These are phyloP conservation scores for Vipera latastei DNA, from an alignment of 2,797 vertebrate species.

Conservation along the genomic window DNA sequence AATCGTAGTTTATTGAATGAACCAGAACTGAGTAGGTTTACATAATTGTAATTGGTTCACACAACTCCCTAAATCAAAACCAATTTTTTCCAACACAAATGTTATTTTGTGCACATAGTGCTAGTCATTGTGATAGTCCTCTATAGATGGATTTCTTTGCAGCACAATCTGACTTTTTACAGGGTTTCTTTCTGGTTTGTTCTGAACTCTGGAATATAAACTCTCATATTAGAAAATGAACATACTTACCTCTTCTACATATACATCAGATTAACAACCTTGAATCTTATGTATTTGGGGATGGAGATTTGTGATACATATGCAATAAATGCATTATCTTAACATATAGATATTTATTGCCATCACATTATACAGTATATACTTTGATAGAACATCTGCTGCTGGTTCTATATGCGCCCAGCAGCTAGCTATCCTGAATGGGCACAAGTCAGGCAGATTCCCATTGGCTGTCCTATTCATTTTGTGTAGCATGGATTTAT, in stretches of 20 bases:
- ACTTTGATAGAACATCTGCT: not conserved
- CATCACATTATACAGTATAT: not conserved
- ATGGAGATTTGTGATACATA: not conserved
- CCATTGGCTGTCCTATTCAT: not conserved
- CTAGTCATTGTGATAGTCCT: conserved; percentile 40
- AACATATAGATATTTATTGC: not conserved
- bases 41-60: not conserved
- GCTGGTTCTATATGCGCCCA: not conserved
- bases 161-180: not conserved
- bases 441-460: not conserved
- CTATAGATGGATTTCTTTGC: conserved; percentile 53
- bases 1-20: not conserved
- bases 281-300: not conserved
- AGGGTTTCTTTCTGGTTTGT: not conserved
- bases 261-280: not conserved
- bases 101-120: not conserved
- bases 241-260: not conserved
- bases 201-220: conserved; percentile 7
- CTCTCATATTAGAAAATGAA: not conserved
- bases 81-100: conserved; percentile 29
- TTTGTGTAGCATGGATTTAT: not conserved
- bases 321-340: not conserved
- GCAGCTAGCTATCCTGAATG: not conserved
- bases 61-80: not conserved
- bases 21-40: not conserved